These are phyloP conservation scores for Aproaerema taeniolella DNA, from an alignment of 2,888 invertebrate species.

Conservation along the genomic window DNA sequence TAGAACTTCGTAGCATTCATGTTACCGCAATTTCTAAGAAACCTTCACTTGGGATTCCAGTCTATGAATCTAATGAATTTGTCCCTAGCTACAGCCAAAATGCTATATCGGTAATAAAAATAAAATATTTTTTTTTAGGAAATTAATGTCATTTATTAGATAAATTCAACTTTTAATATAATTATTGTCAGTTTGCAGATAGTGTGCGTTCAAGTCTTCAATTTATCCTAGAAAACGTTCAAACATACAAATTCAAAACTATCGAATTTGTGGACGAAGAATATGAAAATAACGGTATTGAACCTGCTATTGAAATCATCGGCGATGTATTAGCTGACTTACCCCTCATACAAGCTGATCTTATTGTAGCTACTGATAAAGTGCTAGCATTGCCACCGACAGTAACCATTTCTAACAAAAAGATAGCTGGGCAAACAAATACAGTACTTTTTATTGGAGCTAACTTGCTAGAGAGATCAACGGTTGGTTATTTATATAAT, in stretches of 20 bases:
- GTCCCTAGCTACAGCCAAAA: conserved; percentile 76
- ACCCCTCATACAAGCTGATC: conserved; percentile 82
- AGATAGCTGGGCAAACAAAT: conserved; percentile 70
- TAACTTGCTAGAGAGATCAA: conserved; percentile 63
- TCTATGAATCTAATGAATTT: conserved; percentile 86
- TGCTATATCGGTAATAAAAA: conserved; percentile 15
- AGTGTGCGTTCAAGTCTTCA: conserved; percentile 81
- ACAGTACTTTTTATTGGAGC: conserved; percentile 71
- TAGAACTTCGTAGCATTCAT: conserved; percentile 85
- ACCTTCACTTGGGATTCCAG: conserved; percentile 82
- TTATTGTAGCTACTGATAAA: conserved; percentile 74
- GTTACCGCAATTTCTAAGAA: conserved; percentile 85
- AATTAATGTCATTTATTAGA: neutral
- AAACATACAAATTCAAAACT: conserved; percentile 77
- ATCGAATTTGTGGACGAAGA: conserved; percentile 73
- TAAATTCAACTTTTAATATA: neutral
- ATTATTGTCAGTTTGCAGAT: conserved; percentile 52
- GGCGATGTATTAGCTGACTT: conserved; percentile 79
- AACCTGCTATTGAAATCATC: conserved; percentile 74
- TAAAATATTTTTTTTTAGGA: neutral
- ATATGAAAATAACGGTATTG: conserved; percentile 60
- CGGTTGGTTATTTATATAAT: conserved; percentile 28
- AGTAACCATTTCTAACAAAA: conserved; percentile 79
- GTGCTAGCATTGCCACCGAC: conserved; percentile 59
- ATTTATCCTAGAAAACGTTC: conserved; percentile 83